Base-by-base conservation (phyloP, 2,113 vertebrate species). In the Ameiurus melas region DNA sequence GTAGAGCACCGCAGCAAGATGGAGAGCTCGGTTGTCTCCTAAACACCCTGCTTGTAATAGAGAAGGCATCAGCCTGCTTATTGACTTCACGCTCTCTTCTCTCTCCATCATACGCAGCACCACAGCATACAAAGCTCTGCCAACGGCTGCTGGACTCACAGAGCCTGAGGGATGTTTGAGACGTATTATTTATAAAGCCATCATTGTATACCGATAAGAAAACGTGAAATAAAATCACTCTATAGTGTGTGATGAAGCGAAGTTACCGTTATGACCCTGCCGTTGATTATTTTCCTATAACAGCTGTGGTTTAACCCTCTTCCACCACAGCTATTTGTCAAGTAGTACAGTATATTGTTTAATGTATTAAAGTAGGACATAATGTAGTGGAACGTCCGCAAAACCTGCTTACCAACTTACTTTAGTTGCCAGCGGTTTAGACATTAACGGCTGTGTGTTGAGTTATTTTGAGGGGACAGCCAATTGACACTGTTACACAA, bases 11-110 rank as follows among this genome's bases (percentile, higher is more conserved):
- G 96, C 93, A 0, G 94, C 88, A 82, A 95, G 87, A 91, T 94
- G 92, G 66, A 96, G 94, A 30, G 96, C 95, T 80, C 88, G 85
- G 79, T 89, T 70, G 87, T 96, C 92, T 88, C 92, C 94, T 64
- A 96, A 90, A 83, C 96, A 96, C 86, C 95, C 94, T 9, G 96
- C 94, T 89, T 96, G 95, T 33, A 95, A 93, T 62, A 96, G 91
- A 60, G 94, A 85, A 3, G 94, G 93, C 86, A 96, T 88, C 33
- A 94, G 84, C 79, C 71, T 90, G 58, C 91, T 90, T 70, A 95
- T 79, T 47, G 39, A 73, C n/a, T 79, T 84, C 7, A 43, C n/a
- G 80, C 89, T 88, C 47, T 89, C 81, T 0, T 75, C 90, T 81
- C 60, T 55, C 62, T 39, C 57, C 89, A 96, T 86, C 77, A 92